Evolutionary conservation across 2,797 vertebrate genomes (phyloP).

Genomic region (Enteromius radiatus): DNA sequence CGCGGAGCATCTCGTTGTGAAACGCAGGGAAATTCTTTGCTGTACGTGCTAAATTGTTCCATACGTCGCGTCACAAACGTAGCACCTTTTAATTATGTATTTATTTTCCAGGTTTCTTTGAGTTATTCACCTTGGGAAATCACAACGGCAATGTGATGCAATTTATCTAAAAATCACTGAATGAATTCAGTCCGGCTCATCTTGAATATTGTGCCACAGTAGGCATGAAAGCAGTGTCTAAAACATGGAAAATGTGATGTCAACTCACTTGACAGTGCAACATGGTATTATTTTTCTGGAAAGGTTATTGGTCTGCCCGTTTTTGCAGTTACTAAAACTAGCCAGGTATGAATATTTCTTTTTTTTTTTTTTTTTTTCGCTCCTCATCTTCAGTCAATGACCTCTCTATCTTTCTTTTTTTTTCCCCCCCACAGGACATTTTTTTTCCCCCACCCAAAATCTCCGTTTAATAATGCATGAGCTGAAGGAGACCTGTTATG

Average conservation of each 20-base stretch:
- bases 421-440: background rate
- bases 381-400: slow-evolving; percentile 20
- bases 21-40: background rate
- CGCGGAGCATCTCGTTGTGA: background rate
- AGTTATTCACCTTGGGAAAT: background rate
- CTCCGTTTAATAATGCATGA: slow-evolving; percentile 22
- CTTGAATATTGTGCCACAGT: slow-evolving; percentile 2
- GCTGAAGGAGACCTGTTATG: slow-evolving; percentile 23
- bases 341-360: slow-evolving; percentile 19
- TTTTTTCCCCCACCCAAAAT: background rate
- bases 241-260: slow-evolving; percentile 21
- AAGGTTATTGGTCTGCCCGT: background rate
- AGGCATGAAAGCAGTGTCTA: background rate
- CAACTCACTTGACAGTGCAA: background rate
- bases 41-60: background rate
- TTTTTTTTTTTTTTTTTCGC: background rate
- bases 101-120: too few species aligned
- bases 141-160: background rate
- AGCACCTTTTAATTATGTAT: background rate
- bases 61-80: background rate
- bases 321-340: slow-evolving; percentile 39
- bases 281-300: slow-evolving; percentile 4
- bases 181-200: background rate
- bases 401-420: slow-evolving; percentile 33
- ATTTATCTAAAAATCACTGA: background rate